Evolutionary conservation across 2,888 invertebrate species (phyloP).

Genomic region (Tenthredo mesomela): DNA sequence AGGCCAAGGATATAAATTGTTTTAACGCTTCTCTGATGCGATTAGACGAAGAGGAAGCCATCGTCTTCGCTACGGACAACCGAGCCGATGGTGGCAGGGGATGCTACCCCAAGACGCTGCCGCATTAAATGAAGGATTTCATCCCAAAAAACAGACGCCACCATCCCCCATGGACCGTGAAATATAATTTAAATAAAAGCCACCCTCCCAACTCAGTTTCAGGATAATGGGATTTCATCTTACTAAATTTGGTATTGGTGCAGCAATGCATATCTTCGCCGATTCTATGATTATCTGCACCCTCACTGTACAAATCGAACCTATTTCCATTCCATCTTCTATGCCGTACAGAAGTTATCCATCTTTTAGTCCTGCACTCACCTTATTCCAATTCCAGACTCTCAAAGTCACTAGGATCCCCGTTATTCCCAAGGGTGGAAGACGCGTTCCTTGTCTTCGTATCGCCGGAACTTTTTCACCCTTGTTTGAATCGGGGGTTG

Average conservation of each 20-base stretch:
- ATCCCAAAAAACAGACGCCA: slow-evolving; percentile 56
- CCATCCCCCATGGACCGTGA: slow-evolving; percentile 55
- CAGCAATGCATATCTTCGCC: background rate
- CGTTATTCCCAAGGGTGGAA: too few relatives aligned
- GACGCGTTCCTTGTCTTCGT: background rate
- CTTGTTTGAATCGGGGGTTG: background rate
- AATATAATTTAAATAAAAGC: slow-evolving; percentile 66
- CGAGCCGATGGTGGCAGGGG: slow-evolving; percentile 39
- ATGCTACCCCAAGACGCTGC: slow-evolving; percentile 48
- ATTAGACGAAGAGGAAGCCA: slow-evolving; percentile 59
- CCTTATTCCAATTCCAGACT: background rate
- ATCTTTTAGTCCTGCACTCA: background rate
- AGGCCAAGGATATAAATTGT: slow-evolving; percentile 65
- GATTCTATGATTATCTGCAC: background rate
- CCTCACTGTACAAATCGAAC: background rate
- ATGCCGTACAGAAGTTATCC: background rate
- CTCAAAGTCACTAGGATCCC: background rate
- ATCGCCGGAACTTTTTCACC: background rate
- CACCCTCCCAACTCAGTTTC: background rate
- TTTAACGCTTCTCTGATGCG: slow-evolving; percentile 64
- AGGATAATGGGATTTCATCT: background rate
- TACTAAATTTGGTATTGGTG: background rate
- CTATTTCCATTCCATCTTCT: background rate
- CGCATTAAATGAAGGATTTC: slow-evolving; percentile 64
- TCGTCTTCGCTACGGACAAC: background rate